Percentiles rank a stretch among this genome's conserved stretches.
Evolutionary conservation across 1,140 invertebrate genomes (phyloP).

Genomic region (Telenomus remus): DNA sequence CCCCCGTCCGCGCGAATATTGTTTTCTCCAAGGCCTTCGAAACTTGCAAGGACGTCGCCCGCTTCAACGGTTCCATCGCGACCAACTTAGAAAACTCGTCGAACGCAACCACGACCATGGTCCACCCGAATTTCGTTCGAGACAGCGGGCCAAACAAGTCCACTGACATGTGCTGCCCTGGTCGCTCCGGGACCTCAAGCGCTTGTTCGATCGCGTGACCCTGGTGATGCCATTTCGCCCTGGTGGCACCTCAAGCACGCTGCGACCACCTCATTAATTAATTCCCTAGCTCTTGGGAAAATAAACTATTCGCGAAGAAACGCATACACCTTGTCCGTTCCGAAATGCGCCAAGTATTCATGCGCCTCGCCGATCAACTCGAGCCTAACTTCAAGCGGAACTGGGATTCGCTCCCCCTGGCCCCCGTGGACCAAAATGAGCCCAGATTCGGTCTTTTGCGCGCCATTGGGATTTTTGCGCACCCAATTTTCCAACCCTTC

Average conservation of each 20-base stretch:
- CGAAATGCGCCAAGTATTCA: background rate
- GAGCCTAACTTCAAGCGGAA: background rate
- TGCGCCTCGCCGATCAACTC: background rate
- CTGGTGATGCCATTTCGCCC: background rate
- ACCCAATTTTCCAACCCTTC: background rate
- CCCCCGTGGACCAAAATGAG: background rate
- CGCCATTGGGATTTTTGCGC: background rate
- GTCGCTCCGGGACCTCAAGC: background rate
- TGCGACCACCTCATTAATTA: background rate
- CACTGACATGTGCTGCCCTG: background rate
- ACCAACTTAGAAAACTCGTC: background rate
- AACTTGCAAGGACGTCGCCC: background rate
- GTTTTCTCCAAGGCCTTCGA: background rate
- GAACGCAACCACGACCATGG: background rate
- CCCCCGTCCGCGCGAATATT: background rate
- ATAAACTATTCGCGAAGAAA: background rate
- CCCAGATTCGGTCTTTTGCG: background rate
- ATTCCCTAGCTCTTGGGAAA: background rate
- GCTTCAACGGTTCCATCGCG: background rate
- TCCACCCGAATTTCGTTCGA: slow-evolving; percentile 7
- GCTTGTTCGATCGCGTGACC: background rate
- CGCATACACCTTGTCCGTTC: background rate
- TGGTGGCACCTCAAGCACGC: background rate
- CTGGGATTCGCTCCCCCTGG: background rate
- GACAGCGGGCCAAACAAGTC: slow-evolving; percentile 7